Conservation (phyloP, 2,888 invertebrate species). For the Celastrina argiolus region DNA sequence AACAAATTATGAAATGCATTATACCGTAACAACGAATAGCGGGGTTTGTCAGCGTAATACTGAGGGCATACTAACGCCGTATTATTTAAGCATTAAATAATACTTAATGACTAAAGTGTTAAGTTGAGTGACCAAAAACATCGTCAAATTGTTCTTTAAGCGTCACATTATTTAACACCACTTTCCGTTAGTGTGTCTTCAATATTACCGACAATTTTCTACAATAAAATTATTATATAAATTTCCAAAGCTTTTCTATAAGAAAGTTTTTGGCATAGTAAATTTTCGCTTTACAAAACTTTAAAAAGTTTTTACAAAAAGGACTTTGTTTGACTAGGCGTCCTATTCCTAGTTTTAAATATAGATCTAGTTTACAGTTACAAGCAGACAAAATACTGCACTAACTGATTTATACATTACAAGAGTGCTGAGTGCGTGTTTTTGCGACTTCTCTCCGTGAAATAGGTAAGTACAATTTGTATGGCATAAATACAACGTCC, state of each 20-base stretch:
- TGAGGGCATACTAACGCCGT: not conserved
- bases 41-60: not conserved
- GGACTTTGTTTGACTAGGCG: conserved; percentile 9
- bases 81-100: too few relatives aligned
- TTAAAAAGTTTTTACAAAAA: not conserved
- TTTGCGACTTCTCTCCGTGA: too few relatives aligned
- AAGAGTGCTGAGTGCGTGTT: not conserved
- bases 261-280: not conserved
- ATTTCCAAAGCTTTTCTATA: not conserved
- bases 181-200: not conserved
- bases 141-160: not conserved
- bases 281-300: not conserved
- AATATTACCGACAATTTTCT: not conserved
- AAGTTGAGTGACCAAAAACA: not conserved
- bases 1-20: conserved; percentile 12
- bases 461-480: too few relatives aligned
- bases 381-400: not conserved
- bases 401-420: not conserved
- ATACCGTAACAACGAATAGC: not conserved
- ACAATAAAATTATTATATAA: not conserved
- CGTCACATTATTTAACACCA: not conserved
- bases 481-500: too few relatives aligned
- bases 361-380: not conserved
- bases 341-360: conserved; percentile 12
- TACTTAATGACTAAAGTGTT: too few relatives aligned